Evolutionary conservation across 2,113 vertebrate species (phyloP), one percentile per base, ranked within the genome.

Genomic region (Pterocles burchelli): DNA sequence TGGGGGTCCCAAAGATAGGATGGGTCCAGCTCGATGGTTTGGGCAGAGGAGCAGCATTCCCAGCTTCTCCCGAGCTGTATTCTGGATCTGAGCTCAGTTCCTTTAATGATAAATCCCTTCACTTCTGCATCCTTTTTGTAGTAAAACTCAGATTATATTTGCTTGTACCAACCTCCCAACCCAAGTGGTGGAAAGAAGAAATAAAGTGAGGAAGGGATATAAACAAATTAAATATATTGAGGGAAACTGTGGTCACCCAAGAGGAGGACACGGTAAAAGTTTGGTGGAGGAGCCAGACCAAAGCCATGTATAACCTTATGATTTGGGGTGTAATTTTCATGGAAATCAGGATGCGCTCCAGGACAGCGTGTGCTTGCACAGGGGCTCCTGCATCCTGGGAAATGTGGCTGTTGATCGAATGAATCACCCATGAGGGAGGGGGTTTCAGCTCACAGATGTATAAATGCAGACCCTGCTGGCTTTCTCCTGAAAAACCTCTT

Each of bases 301-400:
- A 77, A 85, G 26, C 65, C 34, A 11, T 11, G 3, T 6, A 26
- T 10, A 70, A 34, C 48, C 19, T 67, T 14, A 38, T 11, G 8
- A 7, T 72, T 36, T 34, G 20, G n/a, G 68, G 7, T 3, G 4
- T 8, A 33, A 9, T 59, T 72, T 68, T 59, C 36, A 36, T 6
- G 28, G 45, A 57, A 41, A 52, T n/a, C 26, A 33, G 62, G 31
- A 52, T 3, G 1, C 0, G 1, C 57, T 14, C 51, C 55, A 9
- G 2, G 4, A 2, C 12, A 5, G 6, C 0, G 0, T 7, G 22
- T 45, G 22, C 58, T 85, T 70, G 61, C 51, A 55, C 16, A 61
- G 52, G 21, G 65, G 58, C 18, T 95, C 54, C 76, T 68, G 61
- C 52, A 75, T 49, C 72, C 67, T 65, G 61, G 16, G 46, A 46